Conservation (phyloP, 1,140 invertebrate species). For the Magallana angulata region DNA sequence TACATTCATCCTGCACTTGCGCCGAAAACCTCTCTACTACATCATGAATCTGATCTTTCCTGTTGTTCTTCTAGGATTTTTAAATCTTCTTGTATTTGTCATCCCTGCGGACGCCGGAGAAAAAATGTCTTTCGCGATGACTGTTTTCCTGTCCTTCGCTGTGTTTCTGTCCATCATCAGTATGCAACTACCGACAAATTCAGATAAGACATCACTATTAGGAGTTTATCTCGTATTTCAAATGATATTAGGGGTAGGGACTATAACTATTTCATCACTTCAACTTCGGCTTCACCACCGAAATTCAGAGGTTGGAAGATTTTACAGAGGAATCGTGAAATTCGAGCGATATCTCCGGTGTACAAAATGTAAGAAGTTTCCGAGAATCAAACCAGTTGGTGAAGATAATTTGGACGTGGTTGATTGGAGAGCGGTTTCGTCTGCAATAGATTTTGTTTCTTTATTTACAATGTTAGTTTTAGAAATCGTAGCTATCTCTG, state of each 20-base stretch:
- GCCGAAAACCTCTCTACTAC: conserved; percentile 75
- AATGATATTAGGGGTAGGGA: neutral
- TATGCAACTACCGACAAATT: conserved; percentile 82
- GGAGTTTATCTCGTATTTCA: conserved; percentile 63
- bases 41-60: conserved; percentile 82
- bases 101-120: conserved; percentile 82
- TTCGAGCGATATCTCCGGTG: neutral
- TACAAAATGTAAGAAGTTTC: neutral
- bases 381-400: neutral
- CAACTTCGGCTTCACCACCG: conserved; percentile 38
- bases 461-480: neutral
- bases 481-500: neutral
- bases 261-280: conserved; percentile 24
- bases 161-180: conserved; percentile 83
- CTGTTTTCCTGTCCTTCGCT: conserved; percentile 82
- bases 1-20: conserved; percentile 33
- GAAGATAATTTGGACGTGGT: neutral
- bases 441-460: conserved; percentile 3
- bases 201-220: conserved; percentile 79
- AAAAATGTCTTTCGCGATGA: conserved; percentile 82
- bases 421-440: neutral
- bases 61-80: conserved; percentile 82
- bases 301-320: neutral
- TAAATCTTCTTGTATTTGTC: conserved; percentile 82
- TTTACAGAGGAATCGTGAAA: neutral